A percentile compares a stretch with the other conserved stretches of the same genome.
phyloP scores from a whole-genome alignment of 1,140 invertebrate genomes.

The Bombus ignitus region DNA sequence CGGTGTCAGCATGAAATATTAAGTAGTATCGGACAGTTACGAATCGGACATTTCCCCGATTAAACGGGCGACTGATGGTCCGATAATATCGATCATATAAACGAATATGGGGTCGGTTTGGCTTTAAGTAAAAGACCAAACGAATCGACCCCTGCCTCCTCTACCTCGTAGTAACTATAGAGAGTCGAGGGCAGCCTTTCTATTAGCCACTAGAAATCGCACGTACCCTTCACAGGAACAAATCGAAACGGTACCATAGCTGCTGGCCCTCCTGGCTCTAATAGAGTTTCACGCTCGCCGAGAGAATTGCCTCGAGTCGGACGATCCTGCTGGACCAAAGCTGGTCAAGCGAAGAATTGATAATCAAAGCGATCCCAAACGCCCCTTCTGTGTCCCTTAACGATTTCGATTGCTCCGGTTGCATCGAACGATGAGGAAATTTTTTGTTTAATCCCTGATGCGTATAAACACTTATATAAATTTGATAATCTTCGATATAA shows the following conservation, averaged over 20 bases:
- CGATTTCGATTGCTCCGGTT: background rate
- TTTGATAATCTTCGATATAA: background rate
- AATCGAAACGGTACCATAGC: slow-evolving; percentile 51
- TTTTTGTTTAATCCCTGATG: background rate
- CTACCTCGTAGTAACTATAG: background rate
- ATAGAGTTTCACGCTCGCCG: slow-evolving; percentile 66
- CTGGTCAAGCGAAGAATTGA: slow-evolving; percentile 68
- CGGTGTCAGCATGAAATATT: background rate
- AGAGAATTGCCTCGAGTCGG: slow-evolving; percentile 50
- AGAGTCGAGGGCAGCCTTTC: slow-evolving; percentile 48
- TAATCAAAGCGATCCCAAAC: slow-evolving; percentile 61
- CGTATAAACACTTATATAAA: background rate
- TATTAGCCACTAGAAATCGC: slow-evolving; percentile 63
- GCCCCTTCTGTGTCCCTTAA: slow-evolving; percentile 11
- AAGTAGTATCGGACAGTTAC: slow-evolving; percentile 19
- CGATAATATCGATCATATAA: slow-evolving; percentile 44
- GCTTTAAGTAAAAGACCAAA: slow-evolving; percentile 60
- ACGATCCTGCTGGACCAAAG: slow-evolving; percentile 36
- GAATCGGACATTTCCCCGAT: slow-evolving; percentile 12
- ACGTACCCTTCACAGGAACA: slow-evolving; percentile 57
- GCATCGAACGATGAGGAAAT: background rate
- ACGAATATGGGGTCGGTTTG: slow-evolving; percentile 36
- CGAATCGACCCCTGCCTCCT: slow-evolving; percentile 10
- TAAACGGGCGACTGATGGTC: slow-evolving; percentile 7
- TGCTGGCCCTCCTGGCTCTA: slow-evolving; percentile 37